These are phyloP conservation scores for Isaurus tuberculatus DNA, from an alignment of 92 coral and sea anemone genomes.

Conservation along the genomic window DNA sequence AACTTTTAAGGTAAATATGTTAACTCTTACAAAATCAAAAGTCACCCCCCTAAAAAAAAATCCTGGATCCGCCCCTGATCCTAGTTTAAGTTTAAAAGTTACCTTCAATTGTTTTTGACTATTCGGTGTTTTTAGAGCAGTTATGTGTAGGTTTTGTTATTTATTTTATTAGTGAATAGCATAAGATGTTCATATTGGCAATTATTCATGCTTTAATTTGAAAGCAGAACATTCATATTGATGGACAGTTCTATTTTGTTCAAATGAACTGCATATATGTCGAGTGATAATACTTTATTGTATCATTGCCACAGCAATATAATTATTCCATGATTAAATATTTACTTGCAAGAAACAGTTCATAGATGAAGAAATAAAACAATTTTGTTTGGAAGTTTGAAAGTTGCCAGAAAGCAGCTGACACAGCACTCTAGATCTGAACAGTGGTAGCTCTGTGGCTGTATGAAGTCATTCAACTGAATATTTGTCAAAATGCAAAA, in stretches of 20 bases:
- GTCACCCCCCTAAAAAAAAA: too few species aligned
- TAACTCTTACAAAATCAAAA: too few species aligned
- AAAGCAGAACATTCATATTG: background rate
- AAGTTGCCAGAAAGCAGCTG: constrained; percentile 16
- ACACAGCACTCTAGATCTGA: constrained; percentile 7
- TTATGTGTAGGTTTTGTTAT: background rate
- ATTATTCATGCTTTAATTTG: constrained; percentile 1
- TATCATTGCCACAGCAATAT: background rate
- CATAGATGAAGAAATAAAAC: background rate
- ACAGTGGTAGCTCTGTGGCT: background rate
- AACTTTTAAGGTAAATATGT: too few species aligned
- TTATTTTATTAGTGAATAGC: background rate
- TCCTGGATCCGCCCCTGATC: too few species aligned
- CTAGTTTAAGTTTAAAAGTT: constrained; percentile 5
- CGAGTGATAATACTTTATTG: background rate
- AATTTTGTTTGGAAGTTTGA: constrained; percentile 14
- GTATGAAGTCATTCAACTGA: constrained; percentile 17
- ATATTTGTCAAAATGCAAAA: background rate
- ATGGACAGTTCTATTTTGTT: background rate
- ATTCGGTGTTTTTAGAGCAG: constrained; percentile 14
- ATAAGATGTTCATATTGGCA: background rate
- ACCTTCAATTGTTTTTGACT: background rate
- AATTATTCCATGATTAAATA: constrained; percentile 2
- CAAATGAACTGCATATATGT: background rate
- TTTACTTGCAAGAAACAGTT: constrained; percentile 18